phyloP scores from a whole-genome alignment of 1,140 invertebrate species.

The Temnothorax longispinosus region DNA sequence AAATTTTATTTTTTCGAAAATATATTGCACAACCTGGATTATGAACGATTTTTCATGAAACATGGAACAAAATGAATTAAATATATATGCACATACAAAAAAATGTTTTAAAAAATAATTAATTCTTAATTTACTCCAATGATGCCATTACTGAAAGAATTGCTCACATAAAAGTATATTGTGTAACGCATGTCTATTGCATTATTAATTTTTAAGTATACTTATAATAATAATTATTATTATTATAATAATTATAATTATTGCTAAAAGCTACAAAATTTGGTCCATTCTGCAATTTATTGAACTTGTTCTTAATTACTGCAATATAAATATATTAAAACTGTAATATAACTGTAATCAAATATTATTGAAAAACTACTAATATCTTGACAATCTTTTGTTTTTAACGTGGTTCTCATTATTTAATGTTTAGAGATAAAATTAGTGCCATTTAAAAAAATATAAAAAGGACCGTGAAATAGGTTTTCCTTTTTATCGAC shows the following conservation, averaged over 20 bases:
- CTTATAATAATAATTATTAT: no score
- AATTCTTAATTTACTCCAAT: not conserved
- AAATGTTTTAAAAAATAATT: not conserved
- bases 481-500: constrained; percentile 16
- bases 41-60: not conserved
- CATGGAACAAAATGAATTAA: not conserved
- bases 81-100: not conserved
- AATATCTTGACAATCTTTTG: no score
- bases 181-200: not conserved
- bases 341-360: no score
- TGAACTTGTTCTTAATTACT: not conserved
- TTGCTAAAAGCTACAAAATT: not conserved
- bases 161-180: not conserved
- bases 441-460: not conserved
- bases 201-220: not conserved
- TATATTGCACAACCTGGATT: not conserved
- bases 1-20: not conserved
- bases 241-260: not conserved
- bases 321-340: not conserved
- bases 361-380: no score
- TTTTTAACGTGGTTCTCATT: not conserved
- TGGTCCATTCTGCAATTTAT: not conserved
- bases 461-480: constrained; percentile 19
- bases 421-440: constrained; percentile 28
- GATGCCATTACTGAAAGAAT: not conserved